Evolutionary conservation across 2,888 invertebrate genomes (phyloP), one percentile per base, ranked within the genome.

Genomic region (Balanococcus diminutus): DNA sequence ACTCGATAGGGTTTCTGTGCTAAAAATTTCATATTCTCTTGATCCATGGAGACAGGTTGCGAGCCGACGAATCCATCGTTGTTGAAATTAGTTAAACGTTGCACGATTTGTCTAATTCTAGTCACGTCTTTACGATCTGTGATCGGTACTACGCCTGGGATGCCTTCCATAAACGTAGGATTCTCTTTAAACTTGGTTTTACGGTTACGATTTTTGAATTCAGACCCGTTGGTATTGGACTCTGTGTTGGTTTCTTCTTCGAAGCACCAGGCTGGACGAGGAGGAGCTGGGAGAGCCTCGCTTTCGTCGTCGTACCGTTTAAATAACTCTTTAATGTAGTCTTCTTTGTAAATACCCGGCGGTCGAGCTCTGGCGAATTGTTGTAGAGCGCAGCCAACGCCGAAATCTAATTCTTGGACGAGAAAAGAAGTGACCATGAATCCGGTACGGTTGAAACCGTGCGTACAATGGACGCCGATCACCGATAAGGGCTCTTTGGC

Each of bases 371-470:
- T 91, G 1, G 94, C 92, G 91, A 98, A 98, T 89, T 93, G 93
- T 56, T 91, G 91, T 6, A 98, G 89, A 0, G 97, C 98, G 2
- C 95, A 95, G 88, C 96, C 96, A 0, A 98, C 92, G 89, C 95
- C 94, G 90, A 94, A 96, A 88, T 95, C 95, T 89, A 94, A 91
- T 87, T 93, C 93, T 89, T 96, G 95, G 4, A 98, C 95, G 90
- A 99, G 92, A 90, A 96, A 99, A 0, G 97, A 95, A 32, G 95
- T 93, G 83, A 99, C 95, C 6, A 99, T 91, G 89, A 99, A 99
- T 0, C 99, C 99, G 8, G 98, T 98, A 88, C 99, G 92, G 90
- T 99, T 99, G 90, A 99, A 99, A 0, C 99, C 99, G 90, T 99
- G 99, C 0, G 99, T 98, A 89, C 98, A 98, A 90, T 98, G 98